A percentile compares a stretch with the other conserved stretches of the same genome.
Conservation (phyloP, 2,888 invertebrate species). For the Apocheima hispidaria region DNA sequence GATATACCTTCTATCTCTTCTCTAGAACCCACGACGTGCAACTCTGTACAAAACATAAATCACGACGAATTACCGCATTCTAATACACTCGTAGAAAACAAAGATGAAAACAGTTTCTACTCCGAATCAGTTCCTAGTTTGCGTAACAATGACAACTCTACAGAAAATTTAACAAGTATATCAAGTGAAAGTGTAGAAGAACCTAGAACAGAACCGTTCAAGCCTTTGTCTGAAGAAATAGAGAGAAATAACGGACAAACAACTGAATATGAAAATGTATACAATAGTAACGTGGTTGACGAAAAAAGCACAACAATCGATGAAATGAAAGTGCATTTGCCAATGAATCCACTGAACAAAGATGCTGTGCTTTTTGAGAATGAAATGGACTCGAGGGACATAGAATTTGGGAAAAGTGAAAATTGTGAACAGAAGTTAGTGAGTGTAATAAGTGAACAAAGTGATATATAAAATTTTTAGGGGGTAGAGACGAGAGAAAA, state of each 20-base stretch:
- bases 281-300: background rate
- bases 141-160: background rate
- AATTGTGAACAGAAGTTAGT: conserved; percentile 17
- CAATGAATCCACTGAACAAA: conserved; percentile 53
- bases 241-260: background rate
- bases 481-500: too few species aligned
- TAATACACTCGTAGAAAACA: background rate
- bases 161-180: background rate
- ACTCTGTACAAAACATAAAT: conserved; percentile 1
- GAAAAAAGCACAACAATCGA: conserved; percentile 1
- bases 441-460: conserved; percentile 17
- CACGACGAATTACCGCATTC: background rate
- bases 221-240: background rate
- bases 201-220: background rate
- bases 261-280: background rate
- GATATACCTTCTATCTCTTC: background rate
- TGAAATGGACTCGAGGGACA: conserved; percentile 7
- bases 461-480: conserved; percentile 12
- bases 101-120: background rate
- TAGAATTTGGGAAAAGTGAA: conserved; percentile 24
- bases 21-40: background rate
- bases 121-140: background rate
- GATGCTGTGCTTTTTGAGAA: conserved; percentile 30
- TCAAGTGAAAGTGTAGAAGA: background rate
- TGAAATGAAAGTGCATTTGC: conserved; percentile 60